Base-by-base conservation (phyloP, 2,113 vertebrate species). In the Sterna hirundo region DNA sequence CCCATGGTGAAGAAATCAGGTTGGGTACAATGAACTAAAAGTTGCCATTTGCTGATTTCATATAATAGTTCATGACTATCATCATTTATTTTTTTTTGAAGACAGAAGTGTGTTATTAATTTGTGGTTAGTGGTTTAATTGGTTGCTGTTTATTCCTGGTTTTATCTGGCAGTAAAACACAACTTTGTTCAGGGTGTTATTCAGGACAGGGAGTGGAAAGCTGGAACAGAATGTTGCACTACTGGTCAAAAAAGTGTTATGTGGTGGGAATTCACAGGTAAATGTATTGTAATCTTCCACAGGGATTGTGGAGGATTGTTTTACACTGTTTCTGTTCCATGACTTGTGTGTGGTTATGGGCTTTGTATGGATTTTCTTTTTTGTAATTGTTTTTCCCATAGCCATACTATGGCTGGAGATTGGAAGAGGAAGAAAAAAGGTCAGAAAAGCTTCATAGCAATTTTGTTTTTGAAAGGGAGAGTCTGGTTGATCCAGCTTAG, bases 391-490 rank as follows among this genome's bases (percentile, higher is more conserved):
- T 92, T 88, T 91, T 91, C 32, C 71, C 55, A 77, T 69, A 72
- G 66, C 62, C 26, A 15, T 81, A 27, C 12, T 71, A 27, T 32
- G 68, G 26, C 76, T 78, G 62, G 38, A 92, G 76, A 69, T 65
- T 77, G 40, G 62, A 69, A 91, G 71, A 68, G 60, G 82, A 88
- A 74, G 47, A 51, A 52, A 78, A 92, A 85, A 83, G 72, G 78
- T 71, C 57, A 82, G 84, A 54, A 91, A 71, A 66, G 55, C 81
- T 78, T 93, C 34, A 38, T n/a, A 84, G 60, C 74, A 77, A 51
- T 94, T 97, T 83, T 88, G 30, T 2, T 83, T 91, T 84, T 61
- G 65, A 91, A 91, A 95, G 51, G 58, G 30, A 84, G 88, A 78
- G 69, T 42, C 46, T 60, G 40, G 11, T 80, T 93, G 64, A 66